phyloP scores from a whole-genome alignment of 2,113 vertebrate genomes.

The Brienomyrus longianalis region DNA sequence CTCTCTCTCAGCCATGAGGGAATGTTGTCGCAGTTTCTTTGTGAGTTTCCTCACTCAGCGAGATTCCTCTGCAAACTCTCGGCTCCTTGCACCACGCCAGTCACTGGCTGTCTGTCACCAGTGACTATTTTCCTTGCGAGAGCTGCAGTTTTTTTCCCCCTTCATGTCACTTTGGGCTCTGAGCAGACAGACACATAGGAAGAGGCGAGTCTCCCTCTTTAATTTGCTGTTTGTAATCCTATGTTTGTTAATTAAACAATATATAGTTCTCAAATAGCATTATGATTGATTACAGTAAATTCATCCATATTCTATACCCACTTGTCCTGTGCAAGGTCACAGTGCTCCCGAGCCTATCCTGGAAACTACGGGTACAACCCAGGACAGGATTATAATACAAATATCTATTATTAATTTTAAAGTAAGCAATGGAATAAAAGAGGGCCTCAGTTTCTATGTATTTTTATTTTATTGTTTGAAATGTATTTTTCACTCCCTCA shows the following conservation, averaged over 20 bases:
- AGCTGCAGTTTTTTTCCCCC: background rate
- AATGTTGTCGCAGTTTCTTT: background rate
- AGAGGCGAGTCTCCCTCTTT: background rate
- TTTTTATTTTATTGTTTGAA: background rate
- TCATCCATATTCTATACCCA: background rate
- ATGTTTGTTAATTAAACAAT: background rate
- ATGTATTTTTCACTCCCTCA: background rate
- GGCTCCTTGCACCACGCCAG: background rate
- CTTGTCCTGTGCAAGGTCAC: background rate
- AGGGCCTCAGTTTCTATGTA: background rate
- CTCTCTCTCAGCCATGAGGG: constrained; percentile 21
- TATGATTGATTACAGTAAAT: background rate
- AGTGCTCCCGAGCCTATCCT: background rate
- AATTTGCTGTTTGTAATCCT: background rate
- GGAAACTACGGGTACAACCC: background rate
- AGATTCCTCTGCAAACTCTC: background rate
- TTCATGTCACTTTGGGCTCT: background rate
- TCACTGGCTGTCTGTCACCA: background rate
- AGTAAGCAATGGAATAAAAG: background rate
- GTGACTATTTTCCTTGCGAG: background rate
- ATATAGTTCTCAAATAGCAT: background rate
- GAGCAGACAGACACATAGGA: background rate
- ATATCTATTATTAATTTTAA: background rate
- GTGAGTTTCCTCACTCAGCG: background rate
- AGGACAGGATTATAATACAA: background rate